A percentile compares a stretch with the other conserved stretches of the same genome.
These are phyloP conservation scores for Melieria crassipennis DNA, from an alignment of 2,888 invertebrate genomes.

Conservation along the genomic window DNA sequence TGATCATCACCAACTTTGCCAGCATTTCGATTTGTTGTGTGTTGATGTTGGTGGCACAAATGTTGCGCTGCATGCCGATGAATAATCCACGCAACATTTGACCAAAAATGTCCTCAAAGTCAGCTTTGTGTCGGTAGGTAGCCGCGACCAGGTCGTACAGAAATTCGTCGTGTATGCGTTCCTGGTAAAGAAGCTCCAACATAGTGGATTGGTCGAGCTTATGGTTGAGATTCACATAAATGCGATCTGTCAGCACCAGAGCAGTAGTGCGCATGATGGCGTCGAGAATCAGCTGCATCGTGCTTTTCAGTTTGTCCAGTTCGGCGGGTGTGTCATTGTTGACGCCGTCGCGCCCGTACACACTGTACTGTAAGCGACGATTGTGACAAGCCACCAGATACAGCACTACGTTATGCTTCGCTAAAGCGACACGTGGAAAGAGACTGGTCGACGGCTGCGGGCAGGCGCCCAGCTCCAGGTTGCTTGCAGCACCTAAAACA, in stretches of 20 bases:
- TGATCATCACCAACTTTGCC: conserved; percentile 82
- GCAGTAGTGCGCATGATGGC: conserved; percentile 53
- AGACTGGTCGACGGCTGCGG: conserved; percentile 41
- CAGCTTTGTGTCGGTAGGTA: conserved; percentile 65
- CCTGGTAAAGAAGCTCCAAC: conserved; percentile 70
- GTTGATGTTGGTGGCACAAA: conserved; percentile 60
- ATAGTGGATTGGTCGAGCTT: conserved; percentile 68
- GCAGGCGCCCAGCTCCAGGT: neutral
- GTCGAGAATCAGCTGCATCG: conserved; percentile 44
- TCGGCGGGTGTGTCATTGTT: conserved; percentile 34
- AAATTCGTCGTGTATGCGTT: conserved; percentile 72
- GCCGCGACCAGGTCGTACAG: conserved; percentile 70
- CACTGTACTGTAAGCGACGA: conserved; percentile 48
- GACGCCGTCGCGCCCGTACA: conserved; percentile 34
- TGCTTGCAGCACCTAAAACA: neutral
- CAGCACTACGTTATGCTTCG: conserved; percentile 58
- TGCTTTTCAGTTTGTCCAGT: conserved; percentile 35
- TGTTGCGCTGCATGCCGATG: conserved; percentile 64
- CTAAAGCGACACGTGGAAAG: conserved; percentile 45
- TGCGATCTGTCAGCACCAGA: conserved; percentile 57
- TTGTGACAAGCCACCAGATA: conserved; percentile 61
- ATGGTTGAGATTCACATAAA: conserved; percentile 55
- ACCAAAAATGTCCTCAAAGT: conserved; percentile 61
- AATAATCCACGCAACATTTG: conserved; percentile 61
- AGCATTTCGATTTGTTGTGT: conserved; percentile 79